These are phyloP conservation scores for Orientallactaga bullata DNA, from an alignment of 2,113 vertebrate genomes.

Conservation along the genomic window DNA sequence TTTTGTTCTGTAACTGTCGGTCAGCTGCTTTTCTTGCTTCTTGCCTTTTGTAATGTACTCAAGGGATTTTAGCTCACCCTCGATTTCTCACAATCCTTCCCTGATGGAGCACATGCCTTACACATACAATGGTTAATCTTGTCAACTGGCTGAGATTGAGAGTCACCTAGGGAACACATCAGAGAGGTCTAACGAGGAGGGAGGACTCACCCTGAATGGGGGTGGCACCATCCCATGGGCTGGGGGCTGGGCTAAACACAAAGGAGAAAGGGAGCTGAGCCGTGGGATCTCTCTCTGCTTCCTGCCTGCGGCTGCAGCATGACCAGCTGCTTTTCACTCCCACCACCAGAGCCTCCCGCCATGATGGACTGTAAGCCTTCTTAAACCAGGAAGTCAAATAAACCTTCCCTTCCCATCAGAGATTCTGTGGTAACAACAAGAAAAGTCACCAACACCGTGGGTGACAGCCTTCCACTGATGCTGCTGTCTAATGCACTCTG, in stretches of 20 bases:
- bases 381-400: not conserved
- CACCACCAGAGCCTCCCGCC: not conserved
- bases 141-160: not conserved
- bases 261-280: not conserved
- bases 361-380: not conserved
- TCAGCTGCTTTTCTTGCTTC: too few species aligned
- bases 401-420: not conserved
- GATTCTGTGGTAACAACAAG: not conserved
- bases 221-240: not conserved
- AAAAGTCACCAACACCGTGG: not conserved
- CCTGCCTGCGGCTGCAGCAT: not conserved
- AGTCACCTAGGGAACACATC: not conserved
- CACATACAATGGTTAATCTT: fast-evolving
- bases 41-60: not conserved
- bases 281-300: not conserved
- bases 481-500: not conserved
- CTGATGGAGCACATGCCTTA: not conserved
- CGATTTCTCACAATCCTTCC: not conserved
- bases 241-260: not conserved
- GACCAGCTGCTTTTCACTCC: not conserved
- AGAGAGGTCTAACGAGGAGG: not conserved
- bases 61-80: not conserved
- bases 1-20: not conserved
- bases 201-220: too few species aligned
- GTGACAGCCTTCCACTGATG: not conserved